A percentile compares a stretch with the other conserved stretches of the same genome.
Conservation (phyloP, 2,113 vertebrate species). For the Eulacestoma nigropectus region DNA sequence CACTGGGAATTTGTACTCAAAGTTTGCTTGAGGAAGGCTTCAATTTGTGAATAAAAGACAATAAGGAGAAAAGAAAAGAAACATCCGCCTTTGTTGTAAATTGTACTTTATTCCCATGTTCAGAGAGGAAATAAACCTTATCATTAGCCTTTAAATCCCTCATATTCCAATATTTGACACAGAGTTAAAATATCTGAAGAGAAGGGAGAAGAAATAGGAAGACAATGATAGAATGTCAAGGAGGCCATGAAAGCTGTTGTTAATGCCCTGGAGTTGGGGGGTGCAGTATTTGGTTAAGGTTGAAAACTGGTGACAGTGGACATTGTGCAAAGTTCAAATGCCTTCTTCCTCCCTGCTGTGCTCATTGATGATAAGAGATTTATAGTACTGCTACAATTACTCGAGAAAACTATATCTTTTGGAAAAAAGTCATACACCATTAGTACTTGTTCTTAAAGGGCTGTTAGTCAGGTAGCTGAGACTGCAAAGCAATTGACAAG, state of each 20-base stretch:
- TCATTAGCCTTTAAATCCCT: background rate
- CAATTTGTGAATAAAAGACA: background rate
- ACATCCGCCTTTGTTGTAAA: background rate
- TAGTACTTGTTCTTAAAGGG: background rate
- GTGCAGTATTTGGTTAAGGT: fast-evolving
- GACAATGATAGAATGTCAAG: background rate
- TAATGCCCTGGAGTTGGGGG: background rate
- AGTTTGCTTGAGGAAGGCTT: background rate
- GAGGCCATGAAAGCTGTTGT: background rate
- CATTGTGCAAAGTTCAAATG: background rate
- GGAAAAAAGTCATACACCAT: background rate
- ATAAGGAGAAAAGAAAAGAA: background rate
- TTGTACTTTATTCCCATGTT: background rate
- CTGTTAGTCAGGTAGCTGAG: background rate
- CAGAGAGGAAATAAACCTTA: background rate
- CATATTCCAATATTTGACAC: background rate
- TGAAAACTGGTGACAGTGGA: background rate
- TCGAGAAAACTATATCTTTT: background rate
- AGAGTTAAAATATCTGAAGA: background rate
- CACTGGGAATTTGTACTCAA: background rate
- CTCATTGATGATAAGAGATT: background rate
- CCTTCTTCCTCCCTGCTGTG: background rate
- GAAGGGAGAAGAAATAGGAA: background rate
- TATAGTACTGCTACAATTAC: background rate
- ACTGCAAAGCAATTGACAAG: background rate